Evolutionary conservation across 2,888 invertebrate species (phyloP).

Genomic region (Formica aserva): DNA sequence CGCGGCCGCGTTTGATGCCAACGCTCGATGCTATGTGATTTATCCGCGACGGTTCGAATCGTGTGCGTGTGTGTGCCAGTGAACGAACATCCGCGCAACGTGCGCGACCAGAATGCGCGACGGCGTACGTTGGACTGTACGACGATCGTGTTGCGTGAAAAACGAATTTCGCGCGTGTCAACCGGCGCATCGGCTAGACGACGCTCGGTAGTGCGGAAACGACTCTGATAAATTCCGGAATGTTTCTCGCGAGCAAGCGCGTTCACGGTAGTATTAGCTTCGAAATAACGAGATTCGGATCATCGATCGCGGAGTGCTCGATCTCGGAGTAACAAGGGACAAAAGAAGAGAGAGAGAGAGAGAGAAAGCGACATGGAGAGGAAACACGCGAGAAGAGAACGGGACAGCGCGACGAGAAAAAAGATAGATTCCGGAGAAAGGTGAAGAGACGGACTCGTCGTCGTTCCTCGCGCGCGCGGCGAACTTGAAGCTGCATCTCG

Average conservation of each 20-base stretch:
- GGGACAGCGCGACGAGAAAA: neutral
- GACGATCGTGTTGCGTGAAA: neutral
- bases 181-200: neutral
- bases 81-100: neutral
- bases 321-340: neutral
- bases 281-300: neutral
- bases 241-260: neutral
- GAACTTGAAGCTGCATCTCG: slow-evolving; percentile 62
- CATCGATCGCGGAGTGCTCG: neutral
- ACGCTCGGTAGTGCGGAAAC: neutral
- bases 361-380: neutral
- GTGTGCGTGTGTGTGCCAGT: neutral
- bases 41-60: slow-evolving; percentile 20
- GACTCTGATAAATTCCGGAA: neutral
- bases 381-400: slow-evolving; percentile 9
- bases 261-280: neutral
- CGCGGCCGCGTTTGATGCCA: slow-evolving; percentile 69
- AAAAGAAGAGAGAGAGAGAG: slow-evolving; percentile 17
- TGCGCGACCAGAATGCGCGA: neutral
- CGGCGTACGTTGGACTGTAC: neutral
- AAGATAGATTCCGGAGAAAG: slow-evolving; percentile 5
- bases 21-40: slow-evolving; percentile 71
- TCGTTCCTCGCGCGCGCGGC: slow-evolving; percentile 56
- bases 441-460: slow-evolving; percentile 38
- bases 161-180: slow-evolving; percentile 2